Base-by-base conservation (phyloP, 1,140 invertebrate genomes). In the Pseudomyrmex flavicornis region DNA sequence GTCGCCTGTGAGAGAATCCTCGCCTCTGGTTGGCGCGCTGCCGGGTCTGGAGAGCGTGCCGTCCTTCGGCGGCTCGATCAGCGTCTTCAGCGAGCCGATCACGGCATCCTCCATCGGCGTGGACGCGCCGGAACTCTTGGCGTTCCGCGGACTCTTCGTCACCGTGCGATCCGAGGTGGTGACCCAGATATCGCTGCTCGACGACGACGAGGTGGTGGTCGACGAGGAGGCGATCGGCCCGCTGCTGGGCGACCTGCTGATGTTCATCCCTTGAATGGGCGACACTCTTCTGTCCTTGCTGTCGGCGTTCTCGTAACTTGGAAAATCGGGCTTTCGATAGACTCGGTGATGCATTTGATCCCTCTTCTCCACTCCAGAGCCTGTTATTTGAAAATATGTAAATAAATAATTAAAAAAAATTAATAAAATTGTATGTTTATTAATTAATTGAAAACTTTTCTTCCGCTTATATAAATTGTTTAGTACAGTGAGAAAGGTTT, bases 151-250 rank as follows among this genome's bases (percentile, higher is more conserved):
- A 76, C 94, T 95, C 68, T 94, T 95, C 2, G 94, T 95, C 2
- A 93, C 92, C 0, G 95, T 95, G 50, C 94, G 89, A 76, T 95
- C 95, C 2, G 95, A 95, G 0, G 95, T 95, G 2, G 95, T 95
- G 35, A 95, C 89, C 95, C 95, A 95, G 26, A 95, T 94, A 52
- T 95, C 95, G 79, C 95, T 95, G 72, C 95, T 95, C 4, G 95
- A 95, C 0, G 95, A 95, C 1, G 95, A 95, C 17, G 93, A 92
- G 10, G 94, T 94, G 12, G 63, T 88, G 12, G 90, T 90, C 3
- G 93, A 93, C 0, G 91, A 91, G 20, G 92, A 93, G 4, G 88
- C 90, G 48, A 88, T 62, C 0, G 83, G 62, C 0, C 72, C 52
- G 74, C 91, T 90, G 22, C 92, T 93, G 0, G 93, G 91, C 10